Evolutionary conservation across 2,113 vertebrate species (phyloP).

Genomic region (Jaculus jaculus): DNA sequence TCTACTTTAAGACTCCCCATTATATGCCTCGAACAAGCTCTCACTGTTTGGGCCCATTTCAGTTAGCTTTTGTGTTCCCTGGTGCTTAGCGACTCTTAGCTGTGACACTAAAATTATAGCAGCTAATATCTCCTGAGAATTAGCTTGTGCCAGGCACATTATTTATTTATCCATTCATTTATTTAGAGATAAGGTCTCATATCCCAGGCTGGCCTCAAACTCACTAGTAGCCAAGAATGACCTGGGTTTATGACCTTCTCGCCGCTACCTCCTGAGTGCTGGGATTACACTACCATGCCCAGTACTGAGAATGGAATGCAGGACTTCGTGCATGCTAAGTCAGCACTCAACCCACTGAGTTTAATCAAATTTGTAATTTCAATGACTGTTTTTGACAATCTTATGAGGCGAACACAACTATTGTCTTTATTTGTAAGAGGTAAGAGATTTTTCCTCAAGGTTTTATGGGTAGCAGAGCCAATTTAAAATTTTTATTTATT

Average conservation of each 20-base stretch:
- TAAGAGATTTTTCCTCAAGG: conserved; percentile 18
- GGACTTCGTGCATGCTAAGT: no score
- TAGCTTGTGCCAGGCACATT: conserved; percentile 30
- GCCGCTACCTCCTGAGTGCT: no score
- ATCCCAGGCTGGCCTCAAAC: no score
- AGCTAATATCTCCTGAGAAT: conserved; percentile 39
- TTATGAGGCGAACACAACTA: conserved; percentile 13
- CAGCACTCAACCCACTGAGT: no score
- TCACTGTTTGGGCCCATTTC: conserved; percentile 31
- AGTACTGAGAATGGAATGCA: no score
- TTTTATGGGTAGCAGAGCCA: not conserved
- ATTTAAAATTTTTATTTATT: not conserved
- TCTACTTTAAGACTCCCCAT: conserved; percentile 24
- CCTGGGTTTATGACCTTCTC: no score
- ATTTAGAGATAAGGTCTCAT: no score
- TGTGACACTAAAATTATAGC: conserved; percentile 37
- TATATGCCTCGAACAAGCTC: conserved; percentile 57
- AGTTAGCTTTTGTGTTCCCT: conserved; percentile 51
- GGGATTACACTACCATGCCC: no score
- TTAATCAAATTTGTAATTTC: not conserved
- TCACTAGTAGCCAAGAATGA: no score
- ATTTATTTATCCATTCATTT: not conserved
- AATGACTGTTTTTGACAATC: conserved; percentile 19
- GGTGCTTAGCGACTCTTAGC: conserved; percentile 6
- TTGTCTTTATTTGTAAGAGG: not conserved